A percentile compares a stretch with the other conserved stretches of the same genome.
Evolutionary conservation across 30 jellyfish, hydroid and myxozoan genomes (phyloP).

Genomic region (Turritopsis dohrnii): DNA sequence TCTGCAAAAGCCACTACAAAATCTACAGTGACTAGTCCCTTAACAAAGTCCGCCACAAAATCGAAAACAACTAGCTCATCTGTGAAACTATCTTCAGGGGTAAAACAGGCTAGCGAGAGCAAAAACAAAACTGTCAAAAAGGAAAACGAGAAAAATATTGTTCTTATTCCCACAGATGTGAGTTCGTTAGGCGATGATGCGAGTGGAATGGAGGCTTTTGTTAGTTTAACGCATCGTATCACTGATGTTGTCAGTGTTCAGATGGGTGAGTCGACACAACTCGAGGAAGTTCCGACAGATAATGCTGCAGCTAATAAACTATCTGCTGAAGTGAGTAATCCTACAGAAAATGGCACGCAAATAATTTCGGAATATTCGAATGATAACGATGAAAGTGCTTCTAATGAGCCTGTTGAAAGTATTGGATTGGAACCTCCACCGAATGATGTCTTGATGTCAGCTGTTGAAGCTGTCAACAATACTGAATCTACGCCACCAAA

Average conservation of each 20-base stretch:
- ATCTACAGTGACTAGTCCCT: neutral
- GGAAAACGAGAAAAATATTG: neutral
- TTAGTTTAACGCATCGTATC: no score
- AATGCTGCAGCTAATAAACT: neutral
- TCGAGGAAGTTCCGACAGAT: no score
- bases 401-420: neutral
- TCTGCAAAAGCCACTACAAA: conserved; percentile 11
- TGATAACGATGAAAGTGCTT: neutral
- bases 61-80: neutral
- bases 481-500: neutral
- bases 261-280: no score
- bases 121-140: neutral
- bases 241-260: no score
- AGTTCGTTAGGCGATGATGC: neutral
- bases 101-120: neutral
- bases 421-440: neutral
- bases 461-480: neutral
- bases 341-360: neutral
- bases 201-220: neutral
- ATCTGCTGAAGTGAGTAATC: neutral
- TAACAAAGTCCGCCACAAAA: neutral
- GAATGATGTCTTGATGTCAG: neutral
- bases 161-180: neutral
- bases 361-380: neutral
- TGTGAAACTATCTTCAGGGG: neutral